Base-by-base conservation (phyloP, 2,113 vertebrate species). In the Larimichthys polyactis region DNA sequence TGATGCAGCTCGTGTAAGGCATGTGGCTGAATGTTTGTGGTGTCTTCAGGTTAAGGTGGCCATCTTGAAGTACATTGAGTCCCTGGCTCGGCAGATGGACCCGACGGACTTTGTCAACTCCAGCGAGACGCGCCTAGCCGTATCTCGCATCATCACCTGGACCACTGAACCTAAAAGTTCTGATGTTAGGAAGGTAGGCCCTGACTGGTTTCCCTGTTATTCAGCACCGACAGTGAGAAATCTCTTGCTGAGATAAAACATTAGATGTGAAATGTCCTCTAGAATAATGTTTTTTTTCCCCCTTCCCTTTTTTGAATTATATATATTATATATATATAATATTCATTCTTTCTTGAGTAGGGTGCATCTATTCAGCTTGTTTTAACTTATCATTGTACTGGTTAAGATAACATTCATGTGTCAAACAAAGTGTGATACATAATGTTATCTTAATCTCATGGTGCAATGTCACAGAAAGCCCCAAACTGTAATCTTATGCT, bases 151-250 rank as follows among this genome's bases (percentile, higher is more conserved):
- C 91, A 99, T 99, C 91, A 99, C 98, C 52, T 99, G 98, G 98
- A 99, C 98, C 89, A 99, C 98, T 46, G 98, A 99, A 94, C 98
- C 98, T 93, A 99, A 99, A 95, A 99, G 98, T 90, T 99, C 97
- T 69, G 98, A 99, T 29, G 97, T 99, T 90, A 97, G 98, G 93
- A 99, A 99, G 97, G 98, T 99, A 93, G 64, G 84, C 1, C 14
- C 2, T n/a, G 17, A n/a, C 40, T 17, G 43, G 4, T 62, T 52
- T 11, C 36, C 3, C 19, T 43, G 5, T 24, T 44, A 2, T 22
- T 22, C 58, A 58, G 1, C 29, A 51, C 40, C 11, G 4, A 27
- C 22, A 11, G 3, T 22, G 3, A 11, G n/a, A 40, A 63, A 32
- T 17, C 4, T 32, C 20, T 72, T 55, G 43, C 55, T 51, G 11